Conservation (phyloP, 2,113 vertebrate genomes). For the Rhombomys opimus region DNA sequence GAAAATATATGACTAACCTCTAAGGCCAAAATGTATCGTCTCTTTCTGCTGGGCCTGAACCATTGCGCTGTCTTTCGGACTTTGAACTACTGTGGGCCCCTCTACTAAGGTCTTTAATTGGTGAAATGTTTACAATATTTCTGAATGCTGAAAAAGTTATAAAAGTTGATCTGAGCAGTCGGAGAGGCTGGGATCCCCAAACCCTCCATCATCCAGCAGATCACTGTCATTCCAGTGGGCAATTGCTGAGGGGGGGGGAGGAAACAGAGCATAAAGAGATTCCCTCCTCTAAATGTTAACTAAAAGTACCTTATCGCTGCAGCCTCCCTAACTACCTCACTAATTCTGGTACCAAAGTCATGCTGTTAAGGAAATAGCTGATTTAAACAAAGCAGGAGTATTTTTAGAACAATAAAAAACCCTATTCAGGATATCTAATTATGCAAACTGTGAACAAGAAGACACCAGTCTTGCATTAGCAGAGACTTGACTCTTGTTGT, state of each 20-base stretch:
- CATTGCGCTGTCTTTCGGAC: neutral
- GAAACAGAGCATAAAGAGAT: constrained; percentile 42
- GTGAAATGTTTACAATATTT: neutral
- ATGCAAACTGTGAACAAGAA: constrained; percentile 82
- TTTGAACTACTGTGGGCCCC: neutral
- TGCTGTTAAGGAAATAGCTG: constrained; percentile 82
- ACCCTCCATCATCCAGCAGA: neutral
- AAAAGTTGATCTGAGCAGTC: neutral
- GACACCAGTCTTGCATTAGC: constrained; percentile 76
- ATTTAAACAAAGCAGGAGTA: constrained; percentile 82
- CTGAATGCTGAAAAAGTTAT: constrained; percentile 10
- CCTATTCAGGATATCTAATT: constrained; percentile 81
- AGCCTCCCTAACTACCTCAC: constrained; percentile 67
- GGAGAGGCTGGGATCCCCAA: neutral
- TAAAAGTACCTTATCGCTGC: constrained; percentile 75
- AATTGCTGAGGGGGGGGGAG: neutral
- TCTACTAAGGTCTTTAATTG: neutral
- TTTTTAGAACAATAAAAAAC: constrained; percentile 84
- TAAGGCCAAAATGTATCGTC: neutral
- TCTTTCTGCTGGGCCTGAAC: neutral
- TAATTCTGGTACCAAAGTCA: constrained; percentile 80
- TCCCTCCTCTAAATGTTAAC: constrained; percentile 71
- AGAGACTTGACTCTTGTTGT: constrained; percentile 80
- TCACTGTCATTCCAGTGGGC: neutral
- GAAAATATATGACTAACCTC: neutral